Conservation (phyloP, 2,113 vertebrate species). For the Nansenia antarctica region DNA sequence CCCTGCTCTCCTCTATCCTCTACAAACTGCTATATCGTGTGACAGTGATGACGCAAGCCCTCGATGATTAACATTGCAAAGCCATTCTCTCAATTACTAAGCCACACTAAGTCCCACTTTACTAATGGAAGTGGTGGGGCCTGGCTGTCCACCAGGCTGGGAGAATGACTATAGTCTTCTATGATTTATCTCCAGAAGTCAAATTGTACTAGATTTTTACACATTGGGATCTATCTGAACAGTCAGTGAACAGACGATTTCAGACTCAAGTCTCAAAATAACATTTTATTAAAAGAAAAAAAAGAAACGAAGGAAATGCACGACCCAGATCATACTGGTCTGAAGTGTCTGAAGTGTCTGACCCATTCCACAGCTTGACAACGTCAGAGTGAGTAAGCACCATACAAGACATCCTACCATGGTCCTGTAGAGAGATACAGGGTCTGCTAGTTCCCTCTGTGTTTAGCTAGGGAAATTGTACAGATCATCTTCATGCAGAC, state of each 20-base stretch:
- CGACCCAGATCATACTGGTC: constrained; percentile 37
- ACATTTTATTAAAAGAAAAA: constrained; percentile 59
- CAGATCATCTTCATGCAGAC: constrained; percentile 1
- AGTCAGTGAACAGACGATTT: neutral
- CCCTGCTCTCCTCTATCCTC: too few species aligned
- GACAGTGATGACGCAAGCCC: neutral
- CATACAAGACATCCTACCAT: constrained; percentile 28
- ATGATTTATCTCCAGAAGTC: too few species aligned
- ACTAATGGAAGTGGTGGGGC: too few species aligned
- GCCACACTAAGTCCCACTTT: neutral
- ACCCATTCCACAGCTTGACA: constrained; percentile 26
- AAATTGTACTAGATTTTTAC: too few species aligned
- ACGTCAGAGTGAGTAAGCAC: constrained; percentile 22
- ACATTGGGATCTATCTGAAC: too few species aligned
- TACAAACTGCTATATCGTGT: neutral
- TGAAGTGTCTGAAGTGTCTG: constrained; percentile 17
- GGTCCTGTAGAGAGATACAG: constrained; percentile 17
- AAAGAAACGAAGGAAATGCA: constrained; percentile 17
- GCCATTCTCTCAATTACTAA: neutral
- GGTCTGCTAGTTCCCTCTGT: neutral
- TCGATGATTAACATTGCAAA: neutral
- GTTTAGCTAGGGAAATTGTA: too few species aligned
- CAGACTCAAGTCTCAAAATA: constrained; percentile 43
- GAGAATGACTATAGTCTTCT: too few species aligned
- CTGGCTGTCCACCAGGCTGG: too few species aligned